phyloP scores from a whole-genome alignment of 2,888 invertebrate genomes.

The Callinectes sapidus region DNA sequence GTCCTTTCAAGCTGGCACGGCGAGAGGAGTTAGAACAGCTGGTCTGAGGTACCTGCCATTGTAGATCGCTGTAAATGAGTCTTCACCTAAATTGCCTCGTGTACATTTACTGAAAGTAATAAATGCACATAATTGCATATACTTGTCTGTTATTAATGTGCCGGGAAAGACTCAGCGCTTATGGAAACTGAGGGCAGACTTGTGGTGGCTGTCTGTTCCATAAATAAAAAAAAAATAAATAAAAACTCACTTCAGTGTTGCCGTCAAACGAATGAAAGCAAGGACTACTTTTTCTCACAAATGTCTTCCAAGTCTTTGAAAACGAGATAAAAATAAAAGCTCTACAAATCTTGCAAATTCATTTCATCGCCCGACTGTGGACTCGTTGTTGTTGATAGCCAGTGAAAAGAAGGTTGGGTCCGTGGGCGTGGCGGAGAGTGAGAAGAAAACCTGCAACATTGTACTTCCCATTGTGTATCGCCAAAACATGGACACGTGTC shows the following conservation, averaged over 20 bases:
- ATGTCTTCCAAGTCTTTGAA: background rate
- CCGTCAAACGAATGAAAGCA: constrained; percentile 11
- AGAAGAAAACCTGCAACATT: constrained; percentile 9
- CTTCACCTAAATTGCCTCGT: background rate
- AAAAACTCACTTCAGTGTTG: background rate
- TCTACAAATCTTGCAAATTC: background rate
- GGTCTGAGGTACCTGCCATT: background rate
- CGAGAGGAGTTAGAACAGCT: background rate
- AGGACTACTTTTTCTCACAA: background rate
- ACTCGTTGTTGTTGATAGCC: constrained; percentile 13
- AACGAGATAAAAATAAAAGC: constrained; percentile 6
- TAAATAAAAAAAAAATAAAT: too few species aligned
- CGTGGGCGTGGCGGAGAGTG: background rate
- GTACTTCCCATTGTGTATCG: constrained; percentile 6
- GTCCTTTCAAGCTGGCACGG: background rate
- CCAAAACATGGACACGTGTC: constrained; percentile 1
- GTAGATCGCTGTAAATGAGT: constrained; percentile 13
- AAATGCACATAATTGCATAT: background rate
- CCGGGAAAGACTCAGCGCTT: background rate
- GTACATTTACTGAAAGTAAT: background rate
- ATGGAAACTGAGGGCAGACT: background rate
- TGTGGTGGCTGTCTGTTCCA: background rate
- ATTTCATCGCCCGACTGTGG: background rate
- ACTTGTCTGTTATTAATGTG: background rate
- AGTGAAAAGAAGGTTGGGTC: background rate